Evolutionary conservation across 1,140 invertebrate species (phyloP).

Genomic region (Penaeus japonicus): DNA sequence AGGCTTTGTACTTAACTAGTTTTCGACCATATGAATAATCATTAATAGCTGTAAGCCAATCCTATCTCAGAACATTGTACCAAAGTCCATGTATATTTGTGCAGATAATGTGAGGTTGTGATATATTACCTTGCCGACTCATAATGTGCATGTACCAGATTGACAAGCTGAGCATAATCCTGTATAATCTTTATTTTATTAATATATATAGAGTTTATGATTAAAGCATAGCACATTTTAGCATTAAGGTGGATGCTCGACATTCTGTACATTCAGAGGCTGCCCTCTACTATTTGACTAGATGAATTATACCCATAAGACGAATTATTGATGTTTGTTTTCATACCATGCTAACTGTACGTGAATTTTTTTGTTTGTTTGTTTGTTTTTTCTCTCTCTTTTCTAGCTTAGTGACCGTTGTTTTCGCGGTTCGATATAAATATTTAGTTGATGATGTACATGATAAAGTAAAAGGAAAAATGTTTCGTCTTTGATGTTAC

Average conservation of each 20-base stretch:
- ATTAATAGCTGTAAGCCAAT: no score
- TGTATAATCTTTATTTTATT: slow-evolving; percentile 34
- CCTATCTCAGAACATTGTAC: no score
- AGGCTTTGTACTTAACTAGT: no score
- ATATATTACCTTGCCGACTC: slow-evolving; percentile 10
- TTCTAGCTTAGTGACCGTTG: no score
- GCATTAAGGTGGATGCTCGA: neutral
- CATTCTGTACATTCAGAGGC: neutral
- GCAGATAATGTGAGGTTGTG: slow-evolving; percentile 29
- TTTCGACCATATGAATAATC: no score
- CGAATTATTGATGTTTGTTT: neutral
- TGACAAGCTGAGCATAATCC: slow-evolving; percentile 10
- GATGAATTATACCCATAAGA: neutral
- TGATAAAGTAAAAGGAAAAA: no score
- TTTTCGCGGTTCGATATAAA: no score
- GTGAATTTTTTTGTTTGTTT: no score
- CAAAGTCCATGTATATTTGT: slow-evolving; percentile 18
- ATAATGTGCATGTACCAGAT: neutral
- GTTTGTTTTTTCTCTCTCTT: no score
- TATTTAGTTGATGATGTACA: no score
- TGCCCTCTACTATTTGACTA: neutral
- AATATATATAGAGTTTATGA: slow-evolving; percentile 16
- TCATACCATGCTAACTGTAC: no score
- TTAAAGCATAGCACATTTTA: slow-evolving; percentile 28
- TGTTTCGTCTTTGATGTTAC: no score